Conservation (phyloP, 2,888 invertebrate species). For the Notocelia uddmanniana region DNA sequence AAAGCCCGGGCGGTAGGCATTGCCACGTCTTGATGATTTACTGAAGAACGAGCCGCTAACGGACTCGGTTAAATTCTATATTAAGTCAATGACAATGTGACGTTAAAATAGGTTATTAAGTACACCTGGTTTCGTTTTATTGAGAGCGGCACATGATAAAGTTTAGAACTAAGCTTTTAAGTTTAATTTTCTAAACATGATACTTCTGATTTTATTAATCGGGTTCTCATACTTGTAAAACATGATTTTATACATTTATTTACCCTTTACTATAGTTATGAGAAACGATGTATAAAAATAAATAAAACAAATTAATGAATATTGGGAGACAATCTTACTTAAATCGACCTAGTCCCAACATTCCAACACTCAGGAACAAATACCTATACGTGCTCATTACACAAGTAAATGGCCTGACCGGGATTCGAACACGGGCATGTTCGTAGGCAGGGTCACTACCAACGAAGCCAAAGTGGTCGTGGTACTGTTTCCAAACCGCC, state of each 20-base stretch:
- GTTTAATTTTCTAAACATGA: not conserved
- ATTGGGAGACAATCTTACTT: no score
- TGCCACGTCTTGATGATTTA: slow-evolving; percentile 81
- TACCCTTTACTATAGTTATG: not conserved
- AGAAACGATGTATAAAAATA: no score
- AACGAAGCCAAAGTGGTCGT: no score
- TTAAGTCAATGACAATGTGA: slow-evolving; percentile 41
- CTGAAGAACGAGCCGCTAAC: slow-evolving; percentile 52
- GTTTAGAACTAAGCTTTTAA: not conserved
- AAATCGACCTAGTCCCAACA: no score
- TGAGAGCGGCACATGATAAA: slow-evolving; percentile 2
- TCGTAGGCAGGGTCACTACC: no score
- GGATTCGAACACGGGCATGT: no score
- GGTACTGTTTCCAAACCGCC: no score
- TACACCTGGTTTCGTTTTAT: slow-evolving; percentile 32
- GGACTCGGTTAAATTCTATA: slow-evolving; percentile 41
- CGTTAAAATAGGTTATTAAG: slow-evolving; percentile 35
- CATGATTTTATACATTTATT: no score
- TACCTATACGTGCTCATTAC: no score
- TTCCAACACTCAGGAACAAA: no score
- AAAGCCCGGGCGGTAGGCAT: slow-evolving; percentile 65
- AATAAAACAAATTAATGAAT: no score
- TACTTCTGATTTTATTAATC: not conserved
- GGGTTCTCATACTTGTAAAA: not conserved
- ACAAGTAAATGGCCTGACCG: no score